Base-by-base conservation (phyloP, 2,888 invertebrate species). In the Cepaea hortensis region DNA sequence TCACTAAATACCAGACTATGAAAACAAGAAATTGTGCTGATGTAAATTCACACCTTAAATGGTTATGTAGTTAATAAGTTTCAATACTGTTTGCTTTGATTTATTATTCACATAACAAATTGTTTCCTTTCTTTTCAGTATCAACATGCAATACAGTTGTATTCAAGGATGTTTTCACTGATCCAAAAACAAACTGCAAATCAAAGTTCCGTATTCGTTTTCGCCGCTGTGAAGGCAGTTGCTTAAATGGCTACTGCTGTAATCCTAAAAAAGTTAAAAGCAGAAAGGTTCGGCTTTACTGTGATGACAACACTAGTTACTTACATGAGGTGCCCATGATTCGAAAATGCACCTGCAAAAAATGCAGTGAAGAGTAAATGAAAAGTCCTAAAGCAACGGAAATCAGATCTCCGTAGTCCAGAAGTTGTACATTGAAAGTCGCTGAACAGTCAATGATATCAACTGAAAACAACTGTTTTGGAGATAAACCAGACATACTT, bases 271-370 rank as follows among this genome's bases (percentile, higher is more conserved):
- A 97, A 95, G 98, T 97, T 91, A 98, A 98, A 95, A 96, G 97
- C 94, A 96, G 98, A 95, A 98, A 98, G 96, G 98, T 98, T 92
- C 97, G 98, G 91, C 96, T 99, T 92, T 96, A 98, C 92, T 99
- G 99, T 95, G 87, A 90, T 90, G 97, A 98, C 94, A 98, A 98
- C 90, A 97, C 97, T 87, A 97, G 97, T 89, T 98, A 98, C 96
- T 97, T 98, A 95, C 98, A 98, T 96, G 98, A 98, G 94, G 96
- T 99, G 93, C 98, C 98, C 94, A 97, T 99, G 95, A 98, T 99
- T 94, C 97, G 98, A 94, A 98, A 98, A 95, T 99, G 99, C 95
- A 97, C 98, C 91, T 98, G 98, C 96, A 97, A 91, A 85, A 89
- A 89, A 75, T 55, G 55, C 93, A 94, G 55, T 55, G 55, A 55